These are phyloP conservation scores for Caenorhabditis japonica DNA, from an alignment of 2,888 invertebrate species.

Conservation along the genomic window DNA sequence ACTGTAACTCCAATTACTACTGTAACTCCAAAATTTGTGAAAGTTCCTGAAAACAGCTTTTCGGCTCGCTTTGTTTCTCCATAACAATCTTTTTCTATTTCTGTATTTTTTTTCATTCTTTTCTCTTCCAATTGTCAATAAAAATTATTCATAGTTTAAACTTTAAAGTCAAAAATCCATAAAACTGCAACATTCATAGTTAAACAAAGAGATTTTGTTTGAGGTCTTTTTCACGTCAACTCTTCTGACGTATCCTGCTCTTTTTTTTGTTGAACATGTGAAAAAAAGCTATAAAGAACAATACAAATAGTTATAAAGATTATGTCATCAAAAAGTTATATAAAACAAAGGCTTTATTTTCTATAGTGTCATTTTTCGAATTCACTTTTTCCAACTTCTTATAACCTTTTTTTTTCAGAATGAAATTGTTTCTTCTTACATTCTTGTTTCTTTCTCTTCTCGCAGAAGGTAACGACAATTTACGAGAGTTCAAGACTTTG, in stretches of 20 bases:
- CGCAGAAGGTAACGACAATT: not conserved
- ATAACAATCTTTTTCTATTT: not conserved
- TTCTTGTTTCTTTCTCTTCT: not conserved
- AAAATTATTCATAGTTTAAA: slow-evolving; percentile 30
- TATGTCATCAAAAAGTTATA: too few species aligned
- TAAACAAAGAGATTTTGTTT: slow-evolving; percentile 7
- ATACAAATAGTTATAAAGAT: not conserved
- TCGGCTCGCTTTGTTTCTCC: not conserved
- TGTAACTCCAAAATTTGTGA: too few species aligned
- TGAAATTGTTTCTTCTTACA: slow-evolving; percentile 14
- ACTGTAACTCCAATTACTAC: too few species aligned
- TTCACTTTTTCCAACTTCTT: too few species aligned
- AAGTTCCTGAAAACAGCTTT: too few species aligned
- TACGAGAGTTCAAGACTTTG: too few species aligned
- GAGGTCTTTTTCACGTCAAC: slow-evolving; percentile 1
- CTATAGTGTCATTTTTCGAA: not conserved
- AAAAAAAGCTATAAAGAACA: slow-evolving; percentile 9
- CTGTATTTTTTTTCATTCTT: slow-evolving; percentile 10
- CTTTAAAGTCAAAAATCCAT: not conserved
- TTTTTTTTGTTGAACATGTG: slow-evolving; percentile 2
- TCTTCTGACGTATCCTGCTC: not conserved
- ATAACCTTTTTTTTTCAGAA: too few species aligned
- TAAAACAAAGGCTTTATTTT: too few species aligned
- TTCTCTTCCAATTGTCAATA: not conserved
- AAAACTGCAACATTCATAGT: slow-evolving; percentile 27